Evolutionary conservation across 2,797 vertebrate genomes (phyloP).

Genomic region (Anguilla marmorata): DNA sequence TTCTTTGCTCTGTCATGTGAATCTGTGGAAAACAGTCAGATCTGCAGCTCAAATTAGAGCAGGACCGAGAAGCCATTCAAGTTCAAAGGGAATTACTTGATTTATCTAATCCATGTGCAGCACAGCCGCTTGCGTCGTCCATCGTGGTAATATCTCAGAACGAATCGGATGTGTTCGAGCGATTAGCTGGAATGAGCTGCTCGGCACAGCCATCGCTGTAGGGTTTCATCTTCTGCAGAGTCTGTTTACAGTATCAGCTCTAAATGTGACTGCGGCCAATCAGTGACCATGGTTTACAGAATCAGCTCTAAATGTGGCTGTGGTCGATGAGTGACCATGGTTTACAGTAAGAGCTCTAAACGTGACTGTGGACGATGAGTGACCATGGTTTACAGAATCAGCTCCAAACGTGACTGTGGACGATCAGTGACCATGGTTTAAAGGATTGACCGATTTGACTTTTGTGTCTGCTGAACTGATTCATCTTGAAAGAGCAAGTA

Average conservation of each 20-base stretch:
- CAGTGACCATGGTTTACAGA: background rate
- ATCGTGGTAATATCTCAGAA: background rate
- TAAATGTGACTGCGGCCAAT: background rate
- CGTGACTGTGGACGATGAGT: too few species aligned
- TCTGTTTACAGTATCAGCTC: background rate
- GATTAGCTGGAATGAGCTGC: background rate
- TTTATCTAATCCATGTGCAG: background rate
- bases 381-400: background rate
- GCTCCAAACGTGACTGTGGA: background rate
- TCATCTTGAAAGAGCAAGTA: background rate
- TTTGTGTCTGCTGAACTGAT: background rate
- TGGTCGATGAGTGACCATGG: background rate
- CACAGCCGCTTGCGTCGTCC: background rate
- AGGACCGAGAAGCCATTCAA: background rate
- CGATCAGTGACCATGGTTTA: background rate
- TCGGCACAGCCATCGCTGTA: background rate
- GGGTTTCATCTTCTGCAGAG: background rate
- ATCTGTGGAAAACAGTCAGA: background rate
- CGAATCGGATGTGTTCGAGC: background rate
- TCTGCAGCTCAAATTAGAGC: background rate
- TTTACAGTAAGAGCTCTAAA: background rate
- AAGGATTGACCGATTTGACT: slow-evolving; percentile 12
- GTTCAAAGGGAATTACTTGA: slow-evolving; percentile 2
- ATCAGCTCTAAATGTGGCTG: background rate
- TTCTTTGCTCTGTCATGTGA: background rate